Conservation (phyloP, 2,113 vertebrate genomes). For the Erythrocercus mccallii region DNA sequence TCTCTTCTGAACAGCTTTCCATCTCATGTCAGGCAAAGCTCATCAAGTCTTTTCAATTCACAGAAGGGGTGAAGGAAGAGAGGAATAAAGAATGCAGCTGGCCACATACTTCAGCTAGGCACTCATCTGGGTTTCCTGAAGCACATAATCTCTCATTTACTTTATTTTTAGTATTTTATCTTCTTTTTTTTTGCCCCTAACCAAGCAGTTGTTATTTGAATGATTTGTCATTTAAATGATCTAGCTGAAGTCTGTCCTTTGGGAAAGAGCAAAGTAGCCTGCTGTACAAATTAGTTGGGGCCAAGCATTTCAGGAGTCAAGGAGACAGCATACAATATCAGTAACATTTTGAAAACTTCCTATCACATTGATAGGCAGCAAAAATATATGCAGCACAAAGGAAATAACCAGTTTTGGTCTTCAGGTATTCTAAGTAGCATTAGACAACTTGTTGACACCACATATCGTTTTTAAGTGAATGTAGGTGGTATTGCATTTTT, state of each 20-base stretch:
- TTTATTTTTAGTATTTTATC: constrained; percentile 10
- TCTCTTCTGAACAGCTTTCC: not conserved
- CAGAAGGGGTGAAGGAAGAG: not conserved
- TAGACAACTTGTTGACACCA: not conserved
- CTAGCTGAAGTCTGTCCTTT: not conserved
- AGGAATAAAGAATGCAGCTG: not conserved
- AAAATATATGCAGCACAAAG: not conserved
- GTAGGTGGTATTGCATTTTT: not conserved
- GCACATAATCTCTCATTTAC: not conserved
- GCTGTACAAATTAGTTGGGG: not conserved
- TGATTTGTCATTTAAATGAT: not conserved
- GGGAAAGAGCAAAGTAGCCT: not conserved
- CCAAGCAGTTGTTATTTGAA: not conserved
- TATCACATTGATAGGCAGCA: not conserved
- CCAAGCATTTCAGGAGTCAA: not conserved
- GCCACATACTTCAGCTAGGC: not conserved
- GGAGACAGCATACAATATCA: not conserved
- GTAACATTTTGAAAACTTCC: not conserved
- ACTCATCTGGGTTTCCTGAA: not conserved
- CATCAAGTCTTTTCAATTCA: not conserved
- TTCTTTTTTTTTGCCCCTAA: not conserved
- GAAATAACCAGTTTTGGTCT: not conserved
- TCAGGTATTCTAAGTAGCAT: not conserved
- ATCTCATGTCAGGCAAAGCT: not conserved
- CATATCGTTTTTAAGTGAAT: not conserved